Percentiles rank a stretch among this genome's conserved stretches.
Conservation (phyloP, 1,140 invertebrate genomes). For the Heliconius eleuchia region DNA sequence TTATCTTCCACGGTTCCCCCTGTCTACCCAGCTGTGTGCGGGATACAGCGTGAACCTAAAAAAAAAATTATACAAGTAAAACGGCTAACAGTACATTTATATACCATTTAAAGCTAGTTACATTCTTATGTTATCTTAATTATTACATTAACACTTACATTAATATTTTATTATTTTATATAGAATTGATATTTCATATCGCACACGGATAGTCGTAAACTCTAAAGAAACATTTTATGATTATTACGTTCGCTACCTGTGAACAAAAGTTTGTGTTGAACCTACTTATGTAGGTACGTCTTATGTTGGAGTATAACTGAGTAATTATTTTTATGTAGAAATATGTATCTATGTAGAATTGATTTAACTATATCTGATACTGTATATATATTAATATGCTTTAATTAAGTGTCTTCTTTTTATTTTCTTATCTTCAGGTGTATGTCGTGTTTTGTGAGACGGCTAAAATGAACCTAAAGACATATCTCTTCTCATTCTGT, state of each 20-base stretch:
- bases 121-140: background rate
- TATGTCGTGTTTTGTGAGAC: too few species aligned
- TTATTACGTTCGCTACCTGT: slow-evolving; percentile 7
- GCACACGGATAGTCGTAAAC: slow-evolving; percentile 5
- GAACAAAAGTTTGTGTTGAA: background rate
- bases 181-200: background rate
- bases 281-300: too few species aligned
- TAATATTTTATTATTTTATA: background rate
- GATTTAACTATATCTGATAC: too few species aligned
- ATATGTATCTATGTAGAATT: background rate
- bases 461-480: too few species aligned
- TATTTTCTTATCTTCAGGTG: too few species aligned
- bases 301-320: background rate
- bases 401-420: too few species aligned
- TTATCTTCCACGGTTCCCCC: too few species aligned
- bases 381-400: too few species aligned
- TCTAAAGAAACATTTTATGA: slow-evolving; percentile 8
- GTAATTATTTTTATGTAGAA: background rate
- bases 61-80: too few species aligned
- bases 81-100: background rate
- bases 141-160: background rate
- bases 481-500: too few species aligned
- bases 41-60: too few species aligned
- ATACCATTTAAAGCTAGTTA: background rate
- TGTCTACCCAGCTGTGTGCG: too few species aligned